These are phyloP conservation scores for Pachypsylla venusta DNA, from an alignment of 1,140 invertebrate genomes.

Conservation along the genomic window DNA sequence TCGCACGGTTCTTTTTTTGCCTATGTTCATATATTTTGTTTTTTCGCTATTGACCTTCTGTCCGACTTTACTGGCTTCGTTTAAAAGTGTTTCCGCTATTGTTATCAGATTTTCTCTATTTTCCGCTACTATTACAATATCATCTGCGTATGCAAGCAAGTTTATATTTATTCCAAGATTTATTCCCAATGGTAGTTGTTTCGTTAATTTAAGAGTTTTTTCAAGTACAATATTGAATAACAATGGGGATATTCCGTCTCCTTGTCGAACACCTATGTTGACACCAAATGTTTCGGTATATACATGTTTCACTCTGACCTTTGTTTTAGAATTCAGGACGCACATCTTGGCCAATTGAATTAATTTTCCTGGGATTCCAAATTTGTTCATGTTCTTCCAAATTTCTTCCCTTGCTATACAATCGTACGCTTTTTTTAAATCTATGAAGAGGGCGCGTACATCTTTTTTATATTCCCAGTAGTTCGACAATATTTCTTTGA, in stretches of 20 bases:
- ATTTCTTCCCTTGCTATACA: conserved; percentile 12
- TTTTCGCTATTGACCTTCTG: conserved; percentile 11
- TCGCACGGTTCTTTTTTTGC: not conserved
- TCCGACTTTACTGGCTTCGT: conserved; percentile 11
- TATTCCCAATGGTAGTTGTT: not conserved
- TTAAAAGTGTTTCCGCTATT: conserved; percentile 10
- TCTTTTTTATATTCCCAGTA: conserved; percentile 13
- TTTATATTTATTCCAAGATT: not conserved
- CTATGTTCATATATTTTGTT: conserved; percentile 12
- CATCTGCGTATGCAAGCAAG: conserved; percentile 17
- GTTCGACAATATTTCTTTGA: no score
- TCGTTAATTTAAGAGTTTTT: conserved; percentile 19
- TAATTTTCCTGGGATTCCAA: conserved; percentile 9
- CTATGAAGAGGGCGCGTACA: conserved; percentile 7
- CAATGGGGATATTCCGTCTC: conserved; percentile 6
- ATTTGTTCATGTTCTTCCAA: conserved; percentile 9
- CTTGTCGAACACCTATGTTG: conserved; percentile 11
- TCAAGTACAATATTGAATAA: conserved; percentile 17
- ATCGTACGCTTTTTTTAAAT: conserved; percentile 17
- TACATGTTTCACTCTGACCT: conserved; percentile 1
- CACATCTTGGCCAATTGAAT: conserved; percentile 5
- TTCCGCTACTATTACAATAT: conserved; percentile 14
- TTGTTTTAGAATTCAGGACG: conserved; percentile 6
- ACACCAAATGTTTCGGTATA: not conserved
- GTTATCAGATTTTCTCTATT: conserved; percentile 11